Base-by-base conservation (phyloP, 2,113 vertebrate species). In the Chlamydotis undulata region DNA sequence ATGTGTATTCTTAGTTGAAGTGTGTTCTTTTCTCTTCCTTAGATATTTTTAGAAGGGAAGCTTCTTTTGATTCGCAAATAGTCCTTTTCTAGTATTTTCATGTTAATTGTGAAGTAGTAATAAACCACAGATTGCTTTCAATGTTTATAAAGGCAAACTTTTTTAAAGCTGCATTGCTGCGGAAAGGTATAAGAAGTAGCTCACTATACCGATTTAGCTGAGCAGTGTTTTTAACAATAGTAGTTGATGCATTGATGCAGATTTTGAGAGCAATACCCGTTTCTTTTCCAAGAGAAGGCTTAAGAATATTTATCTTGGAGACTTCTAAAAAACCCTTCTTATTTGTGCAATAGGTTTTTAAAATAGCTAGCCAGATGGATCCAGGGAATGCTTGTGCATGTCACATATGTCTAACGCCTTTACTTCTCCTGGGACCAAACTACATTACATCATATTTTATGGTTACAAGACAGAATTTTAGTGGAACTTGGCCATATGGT, bases 401-500 rank as follows among this genome's bases (percentile, higher is more conserved):
- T 97, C 94, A 94, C 92, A 88, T 87, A 84, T 73, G 93, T 96
- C 90, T 94, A 96, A 97, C 4, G 77, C 93, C 78, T 97, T 93
- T 93, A 35, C 60, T 87, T 92, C 96, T 96, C 97, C 61, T 89
- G 96, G 89, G 97, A 95, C 87, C 65, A 80, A 89, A 59, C 67
- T 97, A 43, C 87, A 97, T 97, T 97, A 96, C 97, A 95, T 97
- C 96, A 98, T 96, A 79, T 97, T 97, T 97, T 96, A 93, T 92
- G 90, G 96, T 97, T 98, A 97, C 94, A 95, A 45, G 95, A 93
- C 95, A 97, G 95, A 96, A 96, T 97, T 96, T 94, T 88, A 97
- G 95, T 98, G 97, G 97, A 97, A 94, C 90, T 43, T 65, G 52
- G 95, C 97, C 97, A 98, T 97, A 84, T 96, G 96, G 85, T 93